Base-by-base conservation (phyloP, 2,113 vertebrate species). In the Pionites leucogaster region DNA sequence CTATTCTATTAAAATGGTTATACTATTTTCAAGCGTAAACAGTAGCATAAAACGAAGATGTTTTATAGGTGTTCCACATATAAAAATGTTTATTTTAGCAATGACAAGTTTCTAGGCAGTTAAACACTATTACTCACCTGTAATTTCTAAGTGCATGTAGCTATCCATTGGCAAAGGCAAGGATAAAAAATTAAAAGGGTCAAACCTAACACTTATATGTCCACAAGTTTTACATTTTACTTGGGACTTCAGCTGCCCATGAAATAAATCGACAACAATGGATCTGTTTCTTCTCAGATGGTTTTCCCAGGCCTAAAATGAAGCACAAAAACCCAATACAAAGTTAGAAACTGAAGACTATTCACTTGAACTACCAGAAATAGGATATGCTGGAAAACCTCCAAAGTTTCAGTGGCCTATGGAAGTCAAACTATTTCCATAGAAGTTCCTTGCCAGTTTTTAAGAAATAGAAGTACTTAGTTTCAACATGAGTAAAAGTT, bases 81-180 rank as follows among this genome's bases (percentile, higher is more conserved):
- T 0, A 14, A 3, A 11, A 11, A 18, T 60, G 33, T 80, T 44
- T 7, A 24, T 64, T 81, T 84, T 15, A 64, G 18, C 35, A 57
- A 14, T 28, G 15, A 12, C 23, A 74, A 22, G 12, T 33, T 60
- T 11, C 49, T 19, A 72, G 6, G 33, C n/a, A 77, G 53, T 33
- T 52, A 77, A 96, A 89, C 10, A 71, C 9, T 71, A 46, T 8
- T 14, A 97, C 97, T 64, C 87, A 99, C 99, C 99, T 91, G 99
- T 99, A 95, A 99, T 99, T 98, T 99, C 99, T 96, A 99, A 97
- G 90, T 99, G 99, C 99, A 99, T 99, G 95, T 99, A 99, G 98
- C 99, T 99, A 96, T 99, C 99, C 99, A 99, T 99, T 87, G 99
- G 99, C 77, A 99, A 98, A 64, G 99, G 99, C 82, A 99, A 98